Evolutionary conservation across 2,888 invertebrate genomes (phyloP).

Genomic region (Ichneumoninae sp.): DNA sequence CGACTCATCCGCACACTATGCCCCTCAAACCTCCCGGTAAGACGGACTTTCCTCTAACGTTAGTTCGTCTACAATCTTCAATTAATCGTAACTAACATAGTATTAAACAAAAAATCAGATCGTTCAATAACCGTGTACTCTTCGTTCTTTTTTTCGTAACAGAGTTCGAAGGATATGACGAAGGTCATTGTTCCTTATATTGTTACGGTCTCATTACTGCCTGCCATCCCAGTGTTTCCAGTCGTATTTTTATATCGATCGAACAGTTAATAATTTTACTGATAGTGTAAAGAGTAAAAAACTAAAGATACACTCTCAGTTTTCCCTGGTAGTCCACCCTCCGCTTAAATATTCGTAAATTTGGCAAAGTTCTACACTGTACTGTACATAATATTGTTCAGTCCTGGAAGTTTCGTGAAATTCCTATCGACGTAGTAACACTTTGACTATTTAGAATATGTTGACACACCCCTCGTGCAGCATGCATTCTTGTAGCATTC

Average conservation of each 20-base stretch:
- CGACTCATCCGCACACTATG: slow-evolving; percentile 80
- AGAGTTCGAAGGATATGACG: slow-evolving; percentile 83
- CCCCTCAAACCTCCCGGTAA: slow-evolving; percentile 84
- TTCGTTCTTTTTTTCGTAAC: slow-evolving; percentile 75
- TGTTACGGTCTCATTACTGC: slow-evolving; percentile 71
- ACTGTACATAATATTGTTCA: neutral
- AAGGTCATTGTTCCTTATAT: slow-evolving; percentile 80
- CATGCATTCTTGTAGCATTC: slow-evolving; percentile 70
- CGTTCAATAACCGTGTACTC: slow-evolving; percentile 72
- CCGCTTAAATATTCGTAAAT: slow-evolving; percentile 16
- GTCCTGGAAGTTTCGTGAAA: neutral
- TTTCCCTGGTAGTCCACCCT: slow-evolving; percentile 1
- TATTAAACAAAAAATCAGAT: neutral
- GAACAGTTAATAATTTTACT: slow-evolving; percentile 8
- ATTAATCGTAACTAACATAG: neutral
- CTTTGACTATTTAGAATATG: slow-evolving; percentile 28
- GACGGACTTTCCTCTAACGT: slow-evolving; percentile 17
- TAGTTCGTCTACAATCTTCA: neutral
- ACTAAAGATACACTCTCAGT: neutral
- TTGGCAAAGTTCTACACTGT: neutral
- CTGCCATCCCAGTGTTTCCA: slow-evolving; percentile 68
- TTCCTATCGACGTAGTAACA: slow-evolving; percentile 3
- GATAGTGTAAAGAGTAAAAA: slow-evolving; percentile 1
- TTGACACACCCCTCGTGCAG: slow-evolving; percentile 52
- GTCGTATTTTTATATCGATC: slow-evolving; percentile 32